phyloP scores from a whole-genome alignment of 2,113 vertebrate species.

The Mola mola region DNA sequence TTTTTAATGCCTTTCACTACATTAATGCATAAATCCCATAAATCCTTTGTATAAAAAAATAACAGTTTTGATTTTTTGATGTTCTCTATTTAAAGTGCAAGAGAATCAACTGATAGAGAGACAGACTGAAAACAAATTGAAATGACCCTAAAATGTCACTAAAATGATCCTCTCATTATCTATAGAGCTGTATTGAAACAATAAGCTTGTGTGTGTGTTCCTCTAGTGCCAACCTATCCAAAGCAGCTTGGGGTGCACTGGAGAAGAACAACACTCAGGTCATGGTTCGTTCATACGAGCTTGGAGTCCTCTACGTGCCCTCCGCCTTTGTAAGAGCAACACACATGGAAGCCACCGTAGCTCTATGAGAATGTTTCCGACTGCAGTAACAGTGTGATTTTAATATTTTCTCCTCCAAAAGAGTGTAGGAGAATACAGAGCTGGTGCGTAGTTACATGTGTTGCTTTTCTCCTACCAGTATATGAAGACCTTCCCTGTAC shows the following conservation, averaged over 20 bases:
- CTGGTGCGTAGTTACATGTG: neutral
- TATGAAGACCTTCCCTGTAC: constrained; percentile 83
- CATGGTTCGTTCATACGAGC: constrained; percentile 97
- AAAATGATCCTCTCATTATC: neutral
- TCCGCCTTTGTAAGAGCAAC: constrained; percentile 89
- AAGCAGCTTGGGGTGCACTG: constrained; percentile 95
- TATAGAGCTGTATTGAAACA: neutral
- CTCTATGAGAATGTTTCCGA: neutral
- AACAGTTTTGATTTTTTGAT: neutral
- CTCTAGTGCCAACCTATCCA: constrained; percentile 94
- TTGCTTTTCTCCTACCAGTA: constrained; percentile 63
- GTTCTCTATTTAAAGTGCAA: too few species aligned
- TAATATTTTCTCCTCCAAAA: neutral
- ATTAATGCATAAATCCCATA: neutral
- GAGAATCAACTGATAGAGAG: too few species aligned
- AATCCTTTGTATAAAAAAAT: neutral
- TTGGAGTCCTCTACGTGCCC: constrained; percentile 94
- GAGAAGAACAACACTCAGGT: constrained; percentile 93
- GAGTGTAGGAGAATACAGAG: neutral
- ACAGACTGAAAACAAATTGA: neutral
- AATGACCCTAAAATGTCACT: neutral
- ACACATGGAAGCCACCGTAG: neutral
- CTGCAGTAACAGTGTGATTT: neutral
- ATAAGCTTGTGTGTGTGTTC: constrained; percentile 4
- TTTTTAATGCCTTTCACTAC: neutral